These are phyloP conservation scores for Formicarius rufipectus DNA, from an alignment of 2,113 vertebrate species.

Conservation along the genomic window DNA sequence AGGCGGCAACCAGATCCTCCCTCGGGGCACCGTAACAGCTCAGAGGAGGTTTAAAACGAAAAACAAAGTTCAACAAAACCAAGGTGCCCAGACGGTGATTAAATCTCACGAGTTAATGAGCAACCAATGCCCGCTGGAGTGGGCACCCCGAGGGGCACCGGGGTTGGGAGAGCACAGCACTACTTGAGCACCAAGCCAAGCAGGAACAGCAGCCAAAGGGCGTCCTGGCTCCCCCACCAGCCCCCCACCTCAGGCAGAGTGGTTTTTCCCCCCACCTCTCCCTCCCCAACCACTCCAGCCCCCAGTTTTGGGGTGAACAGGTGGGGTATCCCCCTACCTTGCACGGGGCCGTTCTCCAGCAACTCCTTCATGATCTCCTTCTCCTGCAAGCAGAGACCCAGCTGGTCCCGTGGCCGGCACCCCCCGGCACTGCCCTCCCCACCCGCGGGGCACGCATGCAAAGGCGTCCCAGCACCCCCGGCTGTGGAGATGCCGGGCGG, in stretches of 20 bases:
- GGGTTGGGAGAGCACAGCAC: neutral
- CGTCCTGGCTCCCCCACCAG: rapidly evolving
- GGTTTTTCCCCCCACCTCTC: rapidly evolving
- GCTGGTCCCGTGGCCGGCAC: rapidly evolving
- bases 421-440: neutral
- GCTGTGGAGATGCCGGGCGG: rapidly evolving
- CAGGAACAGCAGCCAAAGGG: neutral
- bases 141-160: neutral
- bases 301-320: rapidly evolving
- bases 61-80: neutral
- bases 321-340: conserved; percentile 76
- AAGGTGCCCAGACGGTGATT: neutral
- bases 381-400: conserved; percentile 74
- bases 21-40: rapidly evolving
- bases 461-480: neutral
- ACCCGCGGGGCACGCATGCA: neutral
- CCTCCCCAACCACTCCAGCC: rapidly evolving
- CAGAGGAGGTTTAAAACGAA: neutral
- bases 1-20: neutral
- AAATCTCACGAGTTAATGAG: conserved; percentile 30
- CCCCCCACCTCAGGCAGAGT: neutral
- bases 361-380: conserved; percentile 98
- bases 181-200: neutral
- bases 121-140: neutral
- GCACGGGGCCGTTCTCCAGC: conserved; percentile 94